Evolutionary conservation across 2,797 vertebrate genomes (phyloP).

Genomic region (Thripadectes ignobilis): DNA sequence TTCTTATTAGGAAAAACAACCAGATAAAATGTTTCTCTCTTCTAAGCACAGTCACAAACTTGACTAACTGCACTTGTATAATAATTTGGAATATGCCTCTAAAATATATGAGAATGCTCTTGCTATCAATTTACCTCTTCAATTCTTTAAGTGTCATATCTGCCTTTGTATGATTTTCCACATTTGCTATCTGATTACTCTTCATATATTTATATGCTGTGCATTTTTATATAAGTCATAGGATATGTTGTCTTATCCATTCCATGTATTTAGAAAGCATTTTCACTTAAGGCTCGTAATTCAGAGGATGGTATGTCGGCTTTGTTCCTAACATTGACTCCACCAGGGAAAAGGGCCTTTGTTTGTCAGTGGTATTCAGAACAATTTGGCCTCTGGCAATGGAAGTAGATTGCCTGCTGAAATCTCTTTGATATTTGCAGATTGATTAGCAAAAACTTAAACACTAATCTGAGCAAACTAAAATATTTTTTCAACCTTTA

Average conservation of each 20-base stretch:
- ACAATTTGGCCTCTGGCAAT: neutral
- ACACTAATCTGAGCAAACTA: neutral
- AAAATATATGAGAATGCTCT: neutral
- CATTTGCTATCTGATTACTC: neutral
- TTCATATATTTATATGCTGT: conserved; percentile 22
- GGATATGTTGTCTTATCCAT: neutral
- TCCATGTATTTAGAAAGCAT: neutral
- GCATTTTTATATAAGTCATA: neutral
- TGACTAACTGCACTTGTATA: neutral
- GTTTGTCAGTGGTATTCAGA: neutral
- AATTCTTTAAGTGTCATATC: neutral
- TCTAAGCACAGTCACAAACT: neutral
- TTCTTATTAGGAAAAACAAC: neutral
- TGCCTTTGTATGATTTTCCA: neutral
- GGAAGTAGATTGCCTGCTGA: neutral
- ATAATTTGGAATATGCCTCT: neutral
- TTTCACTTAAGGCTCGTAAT: neutral
- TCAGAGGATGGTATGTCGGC: neutral
- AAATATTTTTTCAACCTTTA: neutral
- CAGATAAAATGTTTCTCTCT: neutral
- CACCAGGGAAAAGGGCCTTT: neutral
- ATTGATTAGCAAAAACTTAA: neutral
- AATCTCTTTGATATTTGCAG: neutral
- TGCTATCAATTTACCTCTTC: neutral
- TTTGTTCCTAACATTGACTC: neutral